Evolutionary conservation across 2,888 invertebrate genomes (phyloP).

Genomic region (Pantelozetes paolii): DNA sequence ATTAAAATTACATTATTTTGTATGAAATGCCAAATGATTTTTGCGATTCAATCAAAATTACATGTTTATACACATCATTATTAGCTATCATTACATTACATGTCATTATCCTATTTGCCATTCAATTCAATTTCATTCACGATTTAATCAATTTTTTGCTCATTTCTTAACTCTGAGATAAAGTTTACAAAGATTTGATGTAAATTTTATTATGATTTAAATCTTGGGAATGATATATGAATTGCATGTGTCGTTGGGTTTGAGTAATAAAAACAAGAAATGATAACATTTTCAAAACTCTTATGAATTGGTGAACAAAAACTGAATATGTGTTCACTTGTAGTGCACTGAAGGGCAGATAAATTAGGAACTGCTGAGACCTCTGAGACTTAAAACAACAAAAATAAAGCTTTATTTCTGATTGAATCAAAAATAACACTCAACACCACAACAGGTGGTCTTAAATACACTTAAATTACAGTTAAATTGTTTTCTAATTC

Average conservation of each 20-base stretch:
- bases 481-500: conserved; percentile 33
- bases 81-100: conserved; percentile 24
- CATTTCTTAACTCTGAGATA: too few species aligned
- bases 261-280: conserved; percentile 1
- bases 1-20: neutral
- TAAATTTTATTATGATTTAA: too few species aligned
- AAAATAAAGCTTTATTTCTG: conserved; percentile 9
- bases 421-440: conserved; percentile 25
- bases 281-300: neutral
- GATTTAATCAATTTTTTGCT: too few species aligned
- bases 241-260: neutral
- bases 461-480: neutral
- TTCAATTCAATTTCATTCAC: too few species aligned
- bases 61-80: neutral
- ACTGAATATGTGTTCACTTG: neutral
- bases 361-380: conserved; percentile 16
- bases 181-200: too few species aligned
- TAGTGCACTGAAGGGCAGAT: conserved; percentile 8
- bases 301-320: neutral
- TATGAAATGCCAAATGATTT: neutral
- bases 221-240: too few species aligned
- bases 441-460: conserved; percentile 36
- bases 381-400: conserved; percentile 28
- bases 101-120: neutral
- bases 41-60: neutral